These are phyloP conservation scores for Parazoanthus darwini DNA, from an alignment of 92 coral and sea anemone genomes.

Conservation along the genomic window DNA sequence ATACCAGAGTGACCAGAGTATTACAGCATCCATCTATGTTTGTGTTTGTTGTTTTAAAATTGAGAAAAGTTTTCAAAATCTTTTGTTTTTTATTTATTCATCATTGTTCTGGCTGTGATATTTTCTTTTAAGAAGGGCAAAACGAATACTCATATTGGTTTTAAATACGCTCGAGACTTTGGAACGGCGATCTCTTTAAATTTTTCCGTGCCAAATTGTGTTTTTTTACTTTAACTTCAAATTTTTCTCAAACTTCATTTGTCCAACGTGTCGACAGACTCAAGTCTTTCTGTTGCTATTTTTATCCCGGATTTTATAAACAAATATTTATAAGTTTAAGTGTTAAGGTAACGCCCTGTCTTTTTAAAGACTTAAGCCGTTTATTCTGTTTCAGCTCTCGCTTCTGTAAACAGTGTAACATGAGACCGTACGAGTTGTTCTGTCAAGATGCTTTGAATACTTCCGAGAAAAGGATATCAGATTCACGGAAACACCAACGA, in stretches of 20 bases:
- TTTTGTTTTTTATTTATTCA: background rate
- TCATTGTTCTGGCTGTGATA: background rate
- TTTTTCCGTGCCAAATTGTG: background rate
- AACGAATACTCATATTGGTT: background rate
- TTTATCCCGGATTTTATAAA: conserved; percentile 2
- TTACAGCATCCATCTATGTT: background rate
- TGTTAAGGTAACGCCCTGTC: conserved; percentile 17
- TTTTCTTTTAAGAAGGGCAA: no score
- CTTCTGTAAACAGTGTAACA: conserved; percentile 14
- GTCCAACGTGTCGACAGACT: background rate
- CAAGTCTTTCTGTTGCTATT: conserved; percentile 4
- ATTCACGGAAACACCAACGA: conserved; percentile 30
- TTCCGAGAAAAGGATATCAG: background rate
- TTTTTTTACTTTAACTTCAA: background rate
- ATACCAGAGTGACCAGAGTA: no score
- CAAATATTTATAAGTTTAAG: conserved; percentile 22
- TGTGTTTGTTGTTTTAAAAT: background rate
- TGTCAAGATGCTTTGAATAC: background rate
- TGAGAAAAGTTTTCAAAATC: background rate
- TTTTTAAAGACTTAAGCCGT: conserved; percentile 7
- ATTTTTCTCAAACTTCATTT: background rate
- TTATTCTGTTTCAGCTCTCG: conserved; percentile 18
- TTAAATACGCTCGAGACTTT: no score
- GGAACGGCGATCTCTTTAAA: no score
- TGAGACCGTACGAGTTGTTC: background rate